A percentile compares a stretch with the other conserved stretches of the same genome.
Conservation (phyloP, 2,113 vertebrate genomes). For the Pogona vitticeps region DNA sequence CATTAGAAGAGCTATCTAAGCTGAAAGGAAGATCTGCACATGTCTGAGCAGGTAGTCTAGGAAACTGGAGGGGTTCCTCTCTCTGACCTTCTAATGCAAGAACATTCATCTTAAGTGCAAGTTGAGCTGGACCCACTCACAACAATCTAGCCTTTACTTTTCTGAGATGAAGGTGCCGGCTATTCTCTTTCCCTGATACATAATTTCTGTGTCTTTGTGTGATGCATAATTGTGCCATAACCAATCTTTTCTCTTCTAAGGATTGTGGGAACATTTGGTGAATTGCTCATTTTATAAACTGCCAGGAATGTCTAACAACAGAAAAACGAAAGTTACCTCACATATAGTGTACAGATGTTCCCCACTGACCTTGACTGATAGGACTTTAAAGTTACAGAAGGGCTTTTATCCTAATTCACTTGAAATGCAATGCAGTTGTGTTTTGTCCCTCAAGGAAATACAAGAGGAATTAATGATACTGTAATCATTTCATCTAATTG, state of each 20-base stretch:
- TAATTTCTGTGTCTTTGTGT: neutral
- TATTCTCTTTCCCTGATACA: neutral
- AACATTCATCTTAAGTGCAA: no score
- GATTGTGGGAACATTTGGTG: conserved; percentile 6
- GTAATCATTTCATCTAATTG: conserved; percentile 37
- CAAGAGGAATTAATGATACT: conserved; percentile 39
- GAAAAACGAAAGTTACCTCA: conserved; percentile 29
- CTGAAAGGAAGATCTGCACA: no score
- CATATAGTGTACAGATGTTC: conserved; percentile 17
- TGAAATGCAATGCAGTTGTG: conserved; percentile 41
- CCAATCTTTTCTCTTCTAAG: neutral
- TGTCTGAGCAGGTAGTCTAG: no score
- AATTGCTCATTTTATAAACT: conserved; percentile 17
- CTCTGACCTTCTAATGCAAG: no score
- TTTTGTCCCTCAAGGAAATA: conserved; percentile 42
- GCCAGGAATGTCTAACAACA: neutral
- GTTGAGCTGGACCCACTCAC: no score
- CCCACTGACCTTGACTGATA: conserved; percentile 29
- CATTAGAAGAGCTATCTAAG: no score
- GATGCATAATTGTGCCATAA: neutral
- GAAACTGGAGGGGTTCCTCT: no score
- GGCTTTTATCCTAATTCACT: conserved; percentile 16
- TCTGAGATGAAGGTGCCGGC: neutral
- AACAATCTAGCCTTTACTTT: no score
- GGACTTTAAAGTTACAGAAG: conserved; percentile 22